Base-by-base conservation (phyloP, 1,140 invertebrate genomes). In the Musca domestica region DNA sequence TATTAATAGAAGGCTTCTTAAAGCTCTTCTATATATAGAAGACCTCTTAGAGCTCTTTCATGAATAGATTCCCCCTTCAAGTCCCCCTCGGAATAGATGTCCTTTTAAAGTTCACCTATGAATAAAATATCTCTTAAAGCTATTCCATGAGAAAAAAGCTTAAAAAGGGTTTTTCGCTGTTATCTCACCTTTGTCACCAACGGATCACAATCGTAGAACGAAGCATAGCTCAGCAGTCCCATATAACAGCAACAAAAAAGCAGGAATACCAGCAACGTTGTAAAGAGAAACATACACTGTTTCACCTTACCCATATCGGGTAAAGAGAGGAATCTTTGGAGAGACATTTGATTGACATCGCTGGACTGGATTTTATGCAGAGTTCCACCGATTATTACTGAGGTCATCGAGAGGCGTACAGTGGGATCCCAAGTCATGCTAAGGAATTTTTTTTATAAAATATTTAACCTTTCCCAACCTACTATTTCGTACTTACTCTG, bases 281-380 rank as follows among this genome's bases (percentile, higher is more conserved):
- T 85, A 74, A 92, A 94, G 19, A 88, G 1, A 71, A 82, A 74
- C 83, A 85, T 67, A 80, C 77, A 82, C 83, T 78, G 68, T 56
- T 77, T 76, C 17, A 76, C 79, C 22, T 76, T 71, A 23, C 72
- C 56, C 41, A 74, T 72, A 58, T 71, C 74, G 20, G 79, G 79
- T 27, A 81, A 61, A 2, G 79, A 77, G 5, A 94, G 84, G 70
- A 92, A 93, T 69, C 94, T 88, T 81, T 95, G 93, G 15, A 95
- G 89, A 66, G 92, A 92, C 1, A 92, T 88, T 76, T 95, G 93
- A 81, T 94, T 95, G 25, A 90, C 88, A 70, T 90, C 92, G 74
- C 91, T 94, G 77, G 94, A 91, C 20, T 91, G 88, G 15, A 92
- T 84, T 91, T 93, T 95, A 56, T 92, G 94, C 74, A 95, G 89